Conservation (phyloP, 2,888 invertebrate species). For the Ephialtes manifestator region DNA sequence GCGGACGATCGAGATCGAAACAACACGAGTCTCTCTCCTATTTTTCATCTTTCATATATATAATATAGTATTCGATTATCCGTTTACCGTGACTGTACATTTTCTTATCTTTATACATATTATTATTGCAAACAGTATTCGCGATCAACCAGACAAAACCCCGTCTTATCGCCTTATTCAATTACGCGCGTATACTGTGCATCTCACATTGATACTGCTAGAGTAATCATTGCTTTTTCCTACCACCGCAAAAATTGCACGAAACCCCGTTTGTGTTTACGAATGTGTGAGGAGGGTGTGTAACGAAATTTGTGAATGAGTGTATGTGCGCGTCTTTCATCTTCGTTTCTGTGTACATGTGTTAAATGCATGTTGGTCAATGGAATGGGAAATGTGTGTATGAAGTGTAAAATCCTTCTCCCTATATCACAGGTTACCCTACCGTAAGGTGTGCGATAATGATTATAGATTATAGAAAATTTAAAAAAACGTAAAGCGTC, state of each 20-base stretch:
- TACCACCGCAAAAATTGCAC: constrained; percentile 84
- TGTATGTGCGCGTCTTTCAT: constrained; percentile 56
- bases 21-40: constrained; percentile 44
- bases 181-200: constrained; percentile 39
- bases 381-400: constrained; percentile 51
- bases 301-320: constrained; percentile 58
- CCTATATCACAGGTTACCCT: constrained; percentile 85
- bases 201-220: constrained; percentile 29
- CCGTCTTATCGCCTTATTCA: not conserved
- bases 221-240: constrained; percentile 67
- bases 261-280: constrained; percentile 80
- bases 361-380: constrained; percentile 53
- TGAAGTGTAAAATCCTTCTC: constrained; percentile 71
- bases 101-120: constrained; percentile 60
- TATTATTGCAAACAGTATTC: constrained; percentile 49
- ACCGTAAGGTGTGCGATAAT: constrained; percentile 80
- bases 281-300: constrained; percentile 58
- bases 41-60: not conserved
- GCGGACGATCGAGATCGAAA: constrained; percentile 57
- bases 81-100: constrained; percentile 57
- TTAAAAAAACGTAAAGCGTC: constrained; percentile 62
- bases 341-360: constrained; percentile 23
- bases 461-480: constrained; percentile 66
- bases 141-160: constrained; percentile 15
- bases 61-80: constrained; percentile 27